Evolutionary conservation across 2,888 invertebrate genomes (phyloP), one percentile per base, ranked within the genome.

Genomic region (Octodonta nipae): DNA sequence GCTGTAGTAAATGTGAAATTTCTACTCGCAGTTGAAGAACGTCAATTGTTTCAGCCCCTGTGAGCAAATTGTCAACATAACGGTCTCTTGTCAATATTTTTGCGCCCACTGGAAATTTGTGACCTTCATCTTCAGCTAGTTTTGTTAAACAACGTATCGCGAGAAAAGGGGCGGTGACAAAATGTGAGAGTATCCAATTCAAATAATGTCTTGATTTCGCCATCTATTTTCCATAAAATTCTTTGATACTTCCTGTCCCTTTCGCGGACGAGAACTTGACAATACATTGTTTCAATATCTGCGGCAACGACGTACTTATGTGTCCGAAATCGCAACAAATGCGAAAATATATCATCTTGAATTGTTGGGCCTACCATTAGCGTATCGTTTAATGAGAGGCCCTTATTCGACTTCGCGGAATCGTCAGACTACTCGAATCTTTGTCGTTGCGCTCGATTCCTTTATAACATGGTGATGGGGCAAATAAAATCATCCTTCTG

Each of bases 241-340:
- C 35, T 26, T 20, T 20, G 20, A 20, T 7, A n/a, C 6, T 20
- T 20, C 7, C 20, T 6, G 7, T 20, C 7, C 20, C 30, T 20
- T 15, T 13, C 12, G n/a, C 35, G n/a, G 5, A 47, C 28, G 15
- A 38, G 20, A 11, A 49, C 34, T 28, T 42, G 38, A 3, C 47
- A 17, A 27, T 43, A 48, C 47, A 48, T 49, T 33, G 48, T 46
- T 12, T 29, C 35, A 12, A 46, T 38, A 29, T 50, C 50, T 3
- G 47, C 45, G 5, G 37, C 35, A 3, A 51, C 12, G 3, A 44
- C 45, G 34, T 32, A 37, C 8, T 30, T 33, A 30, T 47, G 40
- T 24, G 24, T 26, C 15, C 51, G 14, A 37, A 48, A 48, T 14
- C 45, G 22, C 6, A 43, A 6, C n/a, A 47, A 7, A 15, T 47